Percentiles rank a stretch among this genome's conserved stretches.
Evolutionary conservation across 2,888 invertebrate genomes (phyloP).

Genomic region (Teleiodes luculella): DNA sequence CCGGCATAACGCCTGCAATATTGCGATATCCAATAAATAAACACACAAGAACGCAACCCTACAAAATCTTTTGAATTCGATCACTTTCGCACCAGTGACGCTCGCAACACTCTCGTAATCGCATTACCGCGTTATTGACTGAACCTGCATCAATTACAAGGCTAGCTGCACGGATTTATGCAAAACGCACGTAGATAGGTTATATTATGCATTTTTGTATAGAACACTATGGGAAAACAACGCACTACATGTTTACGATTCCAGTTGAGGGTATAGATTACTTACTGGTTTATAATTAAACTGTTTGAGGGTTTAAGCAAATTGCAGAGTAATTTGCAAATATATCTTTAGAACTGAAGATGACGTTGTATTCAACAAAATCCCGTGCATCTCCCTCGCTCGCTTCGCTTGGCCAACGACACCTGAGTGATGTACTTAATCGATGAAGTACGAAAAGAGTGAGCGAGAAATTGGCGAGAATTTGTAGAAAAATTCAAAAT

Average conservation of each 20-base stretch:
- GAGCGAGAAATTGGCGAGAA: background rate
- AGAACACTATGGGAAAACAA: constrained; percentile 69
- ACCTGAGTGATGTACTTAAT: constrained; percentile 42
- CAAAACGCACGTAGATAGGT: constrained; percentile 67
- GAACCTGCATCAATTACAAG: constrained; percentile 65
- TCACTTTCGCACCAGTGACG: constrained; percentile 57
- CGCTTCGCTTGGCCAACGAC: constrained; percentile 61
- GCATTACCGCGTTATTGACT: constrained; percentile 53
- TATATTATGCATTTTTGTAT: constrained; percentile 76
- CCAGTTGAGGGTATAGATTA: constrained; percentile 32
- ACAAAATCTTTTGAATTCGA: constrained; percentile 36
- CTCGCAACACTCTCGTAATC: constrained; percentile 63
- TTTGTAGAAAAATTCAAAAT: no score
- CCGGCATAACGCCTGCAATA: constrained; percentile 76
- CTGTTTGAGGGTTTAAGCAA: constrained; percentile 35
- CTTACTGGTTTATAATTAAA: constrained; percentile 58
- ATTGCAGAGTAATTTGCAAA: constrained; percentile 42
- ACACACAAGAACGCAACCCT: constrained; percentile 66
- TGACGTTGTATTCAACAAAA: constrained; percentile 70
- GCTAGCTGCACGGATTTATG: constrained; percentile 66
- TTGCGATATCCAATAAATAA: constrained; percentile 66
- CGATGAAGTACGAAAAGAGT: background rate
- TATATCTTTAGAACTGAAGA: constrained; percentile 56
- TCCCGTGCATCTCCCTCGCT: constrained; percentile 60
- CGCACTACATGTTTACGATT: constrained; percentile 32